phyloP scores from a whole-genome alignment of 1,140 invertebrate species.

The Conus ventricosus region DNA sequence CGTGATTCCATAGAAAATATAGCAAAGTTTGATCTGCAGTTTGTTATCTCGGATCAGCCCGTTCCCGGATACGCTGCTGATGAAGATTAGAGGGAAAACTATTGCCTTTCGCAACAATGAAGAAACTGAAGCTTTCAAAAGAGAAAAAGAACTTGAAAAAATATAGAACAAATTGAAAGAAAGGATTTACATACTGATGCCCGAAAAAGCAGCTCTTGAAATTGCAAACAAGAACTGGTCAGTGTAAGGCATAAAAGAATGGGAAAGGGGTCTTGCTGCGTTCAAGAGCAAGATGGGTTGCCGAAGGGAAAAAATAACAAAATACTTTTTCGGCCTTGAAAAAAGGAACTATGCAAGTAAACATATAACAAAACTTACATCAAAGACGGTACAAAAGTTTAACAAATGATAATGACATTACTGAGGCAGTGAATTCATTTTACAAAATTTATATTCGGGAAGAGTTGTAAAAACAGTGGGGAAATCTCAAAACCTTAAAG shows the following conservation, averaged over 20 bases:
- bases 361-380: background rate
- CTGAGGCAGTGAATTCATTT: background rate
- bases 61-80: no score
- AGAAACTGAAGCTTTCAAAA: no score
- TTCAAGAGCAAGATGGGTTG: background rate
- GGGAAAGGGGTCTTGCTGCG: no score
- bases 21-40: background rate
- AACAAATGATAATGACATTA: background rate
- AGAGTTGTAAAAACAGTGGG: background rate
- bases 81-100: no score
- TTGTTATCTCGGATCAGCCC: no score
- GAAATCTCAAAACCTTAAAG: background rate
- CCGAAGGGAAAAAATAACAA: background rate
- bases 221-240: background rate
- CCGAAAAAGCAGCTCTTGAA: background rate
- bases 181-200: background rate
- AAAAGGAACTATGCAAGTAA: slow-evolving; percentile 5
- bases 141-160: no score
- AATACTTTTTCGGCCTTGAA: background rate
- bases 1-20: background rate
- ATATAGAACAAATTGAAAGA: no score
- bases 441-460: background rate
- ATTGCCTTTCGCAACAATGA: no score
- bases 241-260: no score
- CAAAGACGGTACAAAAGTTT: background rate